A percentile compares a stretch with the other conserved stretches of the same genome.
phyloP scores from a whole-genome alignment of 2,888 invertebrate species.

The Thymelicus acteon region DNA sequence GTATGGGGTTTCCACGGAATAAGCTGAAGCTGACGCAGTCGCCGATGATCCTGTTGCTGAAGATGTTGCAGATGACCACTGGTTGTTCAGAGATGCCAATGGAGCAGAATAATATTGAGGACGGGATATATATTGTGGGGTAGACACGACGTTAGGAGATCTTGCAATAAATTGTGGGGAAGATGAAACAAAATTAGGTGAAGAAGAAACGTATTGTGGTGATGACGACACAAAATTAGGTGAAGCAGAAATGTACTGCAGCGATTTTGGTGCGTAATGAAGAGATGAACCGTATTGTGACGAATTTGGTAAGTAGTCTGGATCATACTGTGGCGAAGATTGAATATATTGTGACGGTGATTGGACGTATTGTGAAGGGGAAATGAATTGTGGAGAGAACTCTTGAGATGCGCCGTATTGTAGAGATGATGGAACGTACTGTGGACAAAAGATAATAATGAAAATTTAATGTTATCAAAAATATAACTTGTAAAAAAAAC shows the following conservation, averaged over 20 bases:
- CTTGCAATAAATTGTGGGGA: neutral
- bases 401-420: slow-evolving; percentile 13
- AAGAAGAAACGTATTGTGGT: neutral
- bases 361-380: slow-evolving; percentile 9
- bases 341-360: neutral
- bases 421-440: slow-evolving; percentile 10
- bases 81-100: neutral
- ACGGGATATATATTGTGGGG: neutral
- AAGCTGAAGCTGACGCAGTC: slow-evolving; percentile 15
- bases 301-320: no score
- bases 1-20: slow-evolving; percentile 10
- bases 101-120: slow-evolving; percentile 3
- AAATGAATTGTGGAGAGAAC: neutral
- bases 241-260: neutral
- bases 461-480: no score
- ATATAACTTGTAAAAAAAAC: no score
- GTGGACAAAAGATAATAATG: slow-evolving; percentile 8
- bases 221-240: neutral
- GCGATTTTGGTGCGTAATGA: neutral
- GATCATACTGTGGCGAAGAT: no score
- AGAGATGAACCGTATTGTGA: no score
- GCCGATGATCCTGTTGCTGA: slow-evolving; percentile 15
- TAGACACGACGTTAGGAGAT: neutral
- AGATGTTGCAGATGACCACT: slow-evolving; percentile 11
- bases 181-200: neutral